Evolutionary conservation across 2,888 invertebrate genomes (phyloP).

Genomic region (Tridacna gigas): DNA sequence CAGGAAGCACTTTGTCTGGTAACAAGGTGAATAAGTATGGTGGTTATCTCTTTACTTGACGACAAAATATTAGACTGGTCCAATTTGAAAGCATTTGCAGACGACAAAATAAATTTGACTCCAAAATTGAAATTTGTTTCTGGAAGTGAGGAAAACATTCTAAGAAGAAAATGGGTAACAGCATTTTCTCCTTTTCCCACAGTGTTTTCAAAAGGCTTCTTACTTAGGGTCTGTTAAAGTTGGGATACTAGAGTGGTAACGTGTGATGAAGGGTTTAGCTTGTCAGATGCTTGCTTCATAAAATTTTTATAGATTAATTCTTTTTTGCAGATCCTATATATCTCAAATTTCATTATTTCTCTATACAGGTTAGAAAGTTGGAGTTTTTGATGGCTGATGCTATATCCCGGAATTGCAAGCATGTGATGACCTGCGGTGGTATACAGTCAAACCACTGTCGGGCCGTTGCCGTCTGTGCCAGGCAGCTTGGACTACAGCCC

Average conservation of each 20-base stretch:
- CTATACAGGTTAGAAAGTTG: constrained; percentile 78
- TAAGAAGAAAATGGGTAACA: too few species aligned
- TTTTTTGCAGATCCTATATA: neutral
- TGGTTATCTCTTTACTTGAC: too few species aligned
- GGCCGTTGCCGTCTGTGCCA: constrained; percentile 75
- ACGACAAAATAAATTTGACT: too few species aligned
- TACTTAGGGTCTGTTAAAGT: too few species aligned
- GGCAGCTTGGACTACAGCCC: constrained; percentile 74
- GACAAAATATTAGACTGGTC: too few species aligned
- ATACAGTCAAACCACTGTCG: constrained; percentile 82
- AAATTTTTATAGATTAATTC: neutral
- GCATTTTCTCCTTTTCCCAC: neutral
- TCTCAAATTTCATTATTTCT: neutral
- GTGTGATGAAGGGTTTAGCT: neutral
- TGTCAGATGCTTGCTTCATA: too few species aligned
- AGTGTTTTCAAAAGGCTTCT: neutral
- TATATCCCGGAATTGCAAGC: constrained; percentile 71
- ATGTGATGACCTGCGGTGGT: constrained; percentile 81
- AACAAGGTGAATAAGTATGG: constrained; percentile 74
- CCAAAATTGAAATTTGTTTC: too few species aligned
- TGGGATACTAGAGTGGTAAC: too few species aligned
- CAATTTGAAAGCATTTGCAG: too few species aligned
- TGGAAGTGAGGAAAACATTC: too few species aligned
- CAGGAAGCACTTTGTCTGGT: constrained; percentile 78
- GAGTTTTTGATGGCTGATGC: constrained; percentile 83